These are phyloP conservation scores for Valencia hispanica DNA, from an alignment of 2,797 vertebrate genomes.

Conservation along the genomic window DNA sequence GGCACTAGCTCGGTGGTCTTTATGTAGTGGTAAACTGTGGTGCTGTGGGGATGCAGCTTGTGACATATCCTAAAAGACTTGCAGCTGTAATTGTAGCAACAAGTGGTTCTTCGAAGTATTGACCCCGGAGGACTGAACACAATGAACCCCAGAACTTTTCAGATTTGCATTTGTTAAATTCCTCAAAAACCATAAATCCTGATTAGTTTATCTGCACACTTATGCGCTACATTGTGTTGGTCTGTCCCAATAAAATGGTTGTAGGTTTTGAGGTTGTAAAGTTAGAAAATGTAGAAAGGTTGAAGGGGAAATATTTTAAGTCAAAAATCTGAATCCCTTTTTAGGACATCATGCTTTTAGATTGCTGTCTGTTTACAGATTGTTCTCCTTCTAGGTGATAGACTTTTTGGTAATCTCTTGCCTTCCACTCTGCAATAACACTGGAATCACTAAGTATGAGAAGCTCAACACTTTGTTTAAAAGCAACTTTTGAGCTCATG, in stretches of 20 bases:
- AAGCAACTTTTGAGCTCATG: neutral
- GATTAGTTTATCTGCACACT: neutral
- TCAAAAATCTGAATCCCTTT: neutral
- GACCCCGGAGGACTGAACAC: neutral
- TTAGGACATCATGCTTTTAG: neutral
- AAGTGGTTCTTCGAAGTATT: neutral
- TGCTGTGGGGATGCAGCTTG: too few relatives aligned
- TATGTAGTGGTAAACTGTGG: too few relatives aligned
- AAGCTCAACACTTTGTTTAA: neutral
- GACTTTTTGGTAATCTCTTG: neutral
- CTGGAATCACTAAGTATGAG: neutral
- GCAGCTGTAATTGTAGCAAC: neutral
- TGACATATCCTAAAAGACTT: neutral
- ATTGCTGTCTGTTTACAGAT: neutral
- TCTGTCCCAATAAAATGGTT: neutral
- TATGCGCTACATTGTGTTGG: neutral
- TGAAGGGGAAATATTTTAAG: neutral
- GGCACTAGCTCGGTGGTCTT: too few relatives aligned
- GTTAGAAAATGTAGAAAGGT: neutral
- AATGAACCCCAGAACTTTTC: neutral
- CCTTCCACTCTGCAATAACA: neutral
- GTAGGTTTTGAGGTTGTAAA: neutral
- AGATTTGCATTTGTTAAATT: neutral
- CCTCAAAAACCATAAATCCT: neutral
- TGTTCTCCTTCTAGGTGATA: neutral